Percentiles rank a stretch among this genome's conserved stretches.
Conservation (phyloP, 53 echinoderm and acorn worm species). For the Echinometra lucunter region DNA sequence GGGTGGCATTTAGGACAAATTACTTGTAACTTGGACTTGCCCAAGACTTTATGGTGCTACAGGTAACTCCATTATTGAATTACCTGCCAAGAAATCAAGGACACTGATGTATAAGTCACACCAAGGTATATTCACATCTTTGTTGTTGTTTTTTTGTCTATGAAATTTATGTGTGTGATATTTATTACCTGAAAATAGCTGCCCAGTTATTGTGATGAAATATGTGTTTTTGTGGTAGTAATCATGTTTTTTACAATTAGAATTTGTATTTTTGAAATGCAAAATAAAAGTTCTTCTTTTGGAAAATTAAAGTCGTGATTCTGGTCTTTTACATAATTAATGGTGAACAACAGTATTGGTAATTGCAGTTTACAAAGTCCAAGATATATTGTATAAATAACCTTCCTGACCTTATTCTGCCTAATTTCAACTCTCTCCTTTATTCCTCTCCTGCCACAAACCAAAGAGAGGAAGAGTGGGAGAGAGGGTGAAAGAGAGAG, state of each 20-base stretch:
- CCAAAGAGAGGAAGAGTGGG: too few relatives aligned
- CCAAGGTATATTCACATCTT: too few relatives aligned
- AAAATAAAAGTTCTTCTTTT: background rate
- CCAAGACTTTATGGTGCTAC: background rate
- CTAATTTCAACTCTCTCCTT: too few relatives aligned
- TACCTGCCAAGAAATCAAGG: background rate
- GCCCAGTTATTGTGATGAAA: background rate
- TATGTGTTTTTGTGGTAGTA: background rate
- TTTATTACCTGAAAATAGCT: background rate
- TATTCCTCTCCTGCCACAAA: too few relatives aligned
- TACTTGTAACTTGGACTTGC: too few relatives aligned
- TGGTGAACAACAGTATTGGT: too few relatives aligned
- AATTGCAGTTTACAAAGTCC: too few relatives aligned
- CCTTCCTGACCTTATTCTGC: too few relatives aligned
- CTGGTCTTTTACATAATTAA: background rate
- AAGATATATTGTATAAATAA: too few relatives aligned
- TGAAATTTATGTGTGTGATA: background rate
- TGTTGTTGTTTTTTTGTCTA: background rate
- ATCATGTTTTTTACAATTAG: constrained; percentile 7
- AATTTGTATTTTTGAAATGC: constrained; percentile 16
- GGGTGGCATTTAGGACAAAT: too few relatives aligned
- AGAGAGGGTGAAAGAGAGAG: too few relatives aligned
- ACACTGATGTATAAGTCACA: background rate
- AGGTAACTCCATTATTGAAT: background rate
- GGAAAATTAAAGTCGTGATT: background rate